phyloP scores from a whole-genome alignment of 2,113 vertebrate genomes.

The Thamnaconus septentrionalis region DNA sequence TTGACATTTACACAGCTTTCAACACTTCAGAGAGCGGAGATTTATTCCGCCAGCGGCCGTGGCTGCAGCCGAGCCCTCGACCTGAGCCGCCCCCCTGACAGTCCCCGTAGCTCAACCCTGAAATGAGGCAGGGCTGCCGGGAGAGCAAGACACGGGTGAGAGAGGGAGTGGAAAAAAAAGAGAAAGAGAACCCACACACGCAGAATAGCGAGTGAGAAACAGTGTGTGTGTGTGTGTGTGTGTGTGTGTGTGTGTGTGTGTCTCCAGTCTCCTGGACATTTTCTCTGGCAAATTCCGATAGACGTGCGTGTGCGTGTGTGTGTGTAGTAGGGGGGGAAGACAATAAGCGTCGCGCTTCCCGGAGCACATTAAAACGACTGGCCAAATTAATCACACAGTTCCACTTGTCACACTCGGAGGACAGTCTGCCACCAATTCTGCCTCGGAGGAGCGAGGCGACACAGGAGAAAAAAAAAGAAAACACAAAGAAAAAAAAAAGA shows the following conservation, averaged over 20 bases:
- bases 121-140: slow-evolving; percentile 37
- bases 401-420: slow-evolving; percentile 72
- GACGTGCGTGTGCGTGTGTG: slow-evolving; percentile 32
- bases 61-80: slow-evolving; percentile 51
- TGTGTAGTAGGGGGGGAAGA: slow-evolving; percentile 45
- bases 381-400: slow-evolving; percentile 77
- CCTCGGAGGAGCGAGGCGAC: slow-evolving; percentile 35
- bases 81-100: slow-evolving; percentile 50
- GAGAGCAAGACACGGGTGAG: slow-evolving; percentile 3
- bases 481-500: slow-evolving; percentile 49
- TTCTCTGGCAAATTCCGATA: slow-evolving; percentile 63
- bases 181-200: background rate
- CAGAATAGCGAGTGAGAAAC: slow-evolving; percentile 12
- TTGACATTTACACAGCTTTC: slow-evolving; percentile 77
- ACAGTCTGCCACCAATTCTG: slow-evolving; percentile 65
- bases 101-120: slow-evolving; percentile 60
- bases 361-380: slow-evolving; percentile 72
- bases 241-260: no score
- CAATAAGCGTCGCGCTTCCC: slow-evolving; percentile 68
- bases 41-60: slow-evolving; percentile 63
- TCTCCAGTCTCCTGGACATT: slow-evolving; percentile 47
- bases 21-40: slow-evolving; percentile 65
- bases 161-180: slow-evolving; percentile 1
- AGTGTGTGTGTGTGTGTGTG: no score
- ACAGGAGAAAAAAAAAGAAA: slow-evolving; percentile 46